These are phyloP conservation scores for Chlamydotis undulata DNA, from an alignment of 2,113 vertebrate species.

Conservation along the genomic window DNA sequence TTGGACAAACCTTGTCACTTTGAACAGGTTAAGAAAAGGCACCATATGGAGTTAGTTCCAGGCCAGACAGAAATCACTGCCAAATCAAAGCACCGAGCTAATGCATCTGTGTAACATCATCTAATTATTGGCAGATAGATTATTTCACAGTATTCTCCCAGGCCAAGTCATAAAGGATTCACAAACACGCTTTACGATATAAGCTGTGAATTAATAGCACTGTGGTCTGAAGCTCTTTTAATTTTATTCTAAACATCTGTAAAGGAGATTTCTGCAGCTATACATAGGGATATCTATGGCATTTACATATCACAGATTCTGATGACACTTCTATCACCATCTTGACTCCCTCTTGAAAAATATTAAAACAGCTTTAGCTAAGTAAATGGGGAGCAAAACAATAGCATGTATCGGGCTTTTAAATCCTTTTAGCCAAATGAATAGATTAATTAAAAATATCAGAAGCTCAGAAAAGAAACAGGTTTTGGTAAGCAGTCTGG, in stretches of 20 bases:
- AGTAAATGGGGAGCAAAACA: neutral
- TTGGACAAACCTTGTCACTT: neutral
- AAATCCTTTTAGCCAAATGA: neutral
- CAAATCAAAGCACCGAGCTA: neutral
- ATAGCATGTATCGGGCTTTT: neutral
- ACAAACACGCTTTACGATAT: neutral
- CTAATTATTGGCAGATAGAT: constrained; percentile 46
- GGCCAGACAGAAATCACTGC: neutral
- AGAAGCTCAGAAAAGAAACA: neutral
- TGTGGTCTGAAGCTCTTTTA: neutral
- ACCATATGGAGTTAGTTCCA: neutral
- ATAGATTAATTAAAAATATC: neutral
- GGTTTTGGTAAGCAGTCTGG: neutral
- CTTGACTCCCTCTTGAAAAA: neutral
- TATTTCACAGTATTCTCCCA: constrained; percentile 5
- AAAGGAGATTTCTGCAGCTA: neutral
- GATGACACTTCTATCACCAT: neutral
- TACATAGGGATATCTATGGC: neutral
- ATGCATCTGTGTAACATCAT: neutral
- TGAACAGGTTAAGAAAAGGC: neutral
- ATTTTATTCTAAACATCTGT: neutral
- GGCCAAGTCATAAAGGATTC: neutral
- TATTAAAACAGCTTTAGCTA: neutral
- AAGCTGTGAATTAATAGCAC: neutral
- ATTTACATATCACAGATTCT: neutral